Evolutionary conservation across 2,113 vertebrate species (phyloP).

Genomic region (Pomatostomus ruficeps): DNA sequence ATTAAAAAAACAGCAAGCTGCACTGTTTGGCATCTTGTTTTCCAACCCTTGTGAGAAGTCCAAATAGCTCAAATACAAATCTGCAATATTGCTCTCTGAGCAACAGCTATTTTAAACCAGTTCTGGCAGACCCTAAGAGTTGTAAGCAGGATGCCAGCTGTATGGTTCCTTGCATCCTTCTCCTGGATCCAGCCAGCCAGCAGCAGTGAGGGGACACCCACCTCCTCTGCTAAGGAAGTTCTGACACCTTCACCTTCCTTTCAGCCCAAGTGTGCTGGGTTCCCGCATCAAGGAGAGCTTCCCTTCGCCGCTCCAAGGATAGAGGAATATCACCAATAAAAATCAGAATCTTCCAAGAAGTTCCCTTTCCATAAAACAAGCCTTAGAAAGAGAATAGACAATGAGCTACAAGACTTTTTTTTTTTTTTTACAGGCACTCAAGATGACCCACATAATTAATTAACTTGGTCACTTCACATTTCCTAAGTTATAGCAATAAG

Average conservation of each 20-base stretch:
- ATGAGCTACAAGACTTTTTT: background rate
- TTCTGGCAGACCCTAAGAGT: background rate
- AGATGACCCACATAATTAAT: background rate
- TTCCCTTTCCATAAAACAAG: background rate
- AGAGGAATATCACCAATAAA: background rate
- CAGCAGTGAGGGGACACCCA: rapidly evolving
- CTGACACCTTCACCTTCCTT: background rate
- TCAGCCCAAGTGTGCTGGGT: background rate
- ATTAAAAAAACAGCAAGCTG: background rate
- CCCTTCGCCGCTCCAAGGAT: background rate
- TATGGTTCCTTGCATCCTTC: background rate
- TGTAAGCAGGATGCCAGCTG: background rate
- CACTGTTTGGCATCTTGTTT: background rate
- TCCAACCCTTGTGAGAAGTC: background rate
- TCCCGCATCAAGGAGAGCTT: background rate
- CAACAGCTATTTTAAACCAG: slow-evolving; percentile 28
- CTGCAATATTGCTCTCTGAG: background rate
- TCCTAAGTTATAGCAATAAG: background rate
- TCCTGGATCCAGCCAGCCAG: background rate
- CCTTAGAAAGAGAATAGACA: background rate
- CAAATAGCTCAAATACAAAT: slow-evolving; percentile 18
- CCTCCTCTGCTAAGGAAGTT: background rate
- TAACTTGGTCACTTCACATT: background rate
- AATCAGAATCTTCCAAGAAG: background rate
- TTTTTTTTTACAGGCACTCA: background rate